These are phyloP conservation scores for Aythya baeri DNA, from an alignment of 2,113 vertebrate species.

Conservation along the genomic window DNA sequence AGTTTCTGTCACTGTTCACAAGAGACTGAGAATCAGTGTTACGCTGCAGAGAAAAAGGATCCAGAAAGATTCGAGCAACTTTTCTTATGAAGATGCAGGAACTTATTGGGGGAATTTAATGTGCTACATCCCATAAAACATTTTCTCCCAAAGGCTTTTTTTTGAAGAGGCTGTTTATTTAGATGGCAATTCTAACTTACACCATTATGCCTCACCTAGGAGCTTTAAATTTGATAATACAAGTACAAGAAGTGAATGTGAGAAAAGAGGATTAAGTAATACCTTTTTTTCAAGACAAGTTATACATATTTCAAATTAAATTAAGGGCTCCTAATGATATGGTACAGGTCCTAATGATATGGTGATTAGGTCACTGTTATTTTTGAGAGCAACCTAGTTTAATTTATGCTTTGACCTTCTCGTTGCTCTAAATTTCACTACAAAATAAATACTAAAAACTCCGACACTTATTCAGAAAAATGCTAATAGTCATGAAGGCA, in stretches of 20 bases:
- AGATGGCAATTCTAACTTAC: neutral
- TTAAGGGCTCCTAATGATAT: neutral
- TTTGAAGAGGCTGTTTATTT: neutral
- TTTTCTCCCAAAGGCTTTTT: neutral
- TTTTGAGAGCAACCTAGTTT: neutral
- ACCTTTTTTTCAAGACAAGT: neutral
- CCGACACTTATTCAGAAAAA: neutral
- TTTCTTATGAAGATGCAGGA: no score
- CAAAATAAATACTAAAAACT: neutral
- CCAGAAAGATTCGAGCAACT: no score
- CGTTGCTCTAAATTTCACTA: neutral
- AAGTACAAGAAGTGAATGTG: neutral
- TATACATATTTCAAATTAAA: neutral
- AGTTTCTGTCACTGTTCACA: neutral
- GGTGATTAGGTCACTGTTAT: neutral
- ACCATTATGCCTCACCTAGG: fast-evolving
- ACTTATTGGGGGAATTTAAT: neutral
- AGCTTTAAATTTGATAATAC: neutral
- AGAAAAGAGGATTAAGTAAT: neutral
- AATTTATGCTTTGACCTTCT: neutral
- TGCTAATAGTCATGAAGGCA: neutral
- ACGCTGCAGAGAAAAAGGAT: neutral
- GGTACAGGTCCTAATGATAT: neutral
- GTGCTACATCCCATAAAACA: neutral
- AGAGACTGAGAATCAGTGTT: neutral